These are phyloP conservation scores for Caenorhabditis sp. DNA, from an alignment of 2,888 invertebrate genomes.

Conservation along the genomic window DNA sequence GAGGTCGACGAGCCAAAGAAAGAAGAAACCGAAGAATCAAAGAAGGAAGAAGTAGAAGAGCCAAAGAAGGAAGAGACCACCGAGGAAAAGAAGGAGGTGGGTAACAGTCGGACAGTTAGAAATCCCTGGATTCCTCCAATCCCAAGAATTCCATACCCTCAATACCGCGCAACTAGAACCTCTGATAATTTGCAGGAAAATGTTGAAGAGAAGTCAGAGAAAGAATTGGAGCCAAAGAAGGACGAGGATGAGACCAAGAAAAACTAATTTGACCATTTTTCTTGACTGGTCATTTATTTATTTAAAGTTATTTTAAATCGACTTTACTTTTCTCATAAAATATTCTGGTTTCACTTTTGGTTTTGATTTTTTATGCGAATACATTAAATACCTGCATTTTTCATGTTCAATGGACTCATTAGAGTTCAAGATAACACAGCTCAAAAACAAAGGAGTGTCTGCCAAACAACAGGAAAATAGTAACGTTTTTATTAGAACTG, in stretches of 20 bases:
- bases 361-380: too few relatives aligned
- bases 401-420: too few relatives aligned
- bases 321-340: background rate
- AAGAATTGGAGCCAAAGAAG: conserved; percentile 34
- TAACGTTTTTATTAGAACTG: too few relatives aligned
- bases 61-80: background rate
- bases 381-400: too few relatives aligned
- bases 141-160: background rate
- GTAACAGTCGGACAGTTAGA: background rate
- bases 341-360: background rate
- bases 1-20: conserved; percentile 4
- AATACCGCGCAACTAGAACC: background rate
- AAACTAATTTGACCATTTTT: background rate
- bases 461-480: too few relatives aligned
- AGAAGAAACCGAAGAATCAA: too few relatives aligned
- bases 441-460: too few relatives aligned
- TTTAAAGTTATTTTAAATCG: background rate
- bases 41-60: background rate
- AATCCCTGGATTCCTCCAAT: background rate
- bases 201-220: conserved; percentile 20
- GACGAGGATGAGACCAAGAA: conserved; percentile 36
- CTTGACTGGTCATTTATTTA: conserved; percentile 1
- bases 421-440: too few relatives aligned
- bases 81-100: background rate
- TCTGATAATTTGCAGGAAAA: conserved; percentile 4